Evolutionary conservation across 2,888 invertebrate genomes (phyloP), one percentile per base, ranked within the genome.

Genomic region (Pterostichus madidus): DNA sequence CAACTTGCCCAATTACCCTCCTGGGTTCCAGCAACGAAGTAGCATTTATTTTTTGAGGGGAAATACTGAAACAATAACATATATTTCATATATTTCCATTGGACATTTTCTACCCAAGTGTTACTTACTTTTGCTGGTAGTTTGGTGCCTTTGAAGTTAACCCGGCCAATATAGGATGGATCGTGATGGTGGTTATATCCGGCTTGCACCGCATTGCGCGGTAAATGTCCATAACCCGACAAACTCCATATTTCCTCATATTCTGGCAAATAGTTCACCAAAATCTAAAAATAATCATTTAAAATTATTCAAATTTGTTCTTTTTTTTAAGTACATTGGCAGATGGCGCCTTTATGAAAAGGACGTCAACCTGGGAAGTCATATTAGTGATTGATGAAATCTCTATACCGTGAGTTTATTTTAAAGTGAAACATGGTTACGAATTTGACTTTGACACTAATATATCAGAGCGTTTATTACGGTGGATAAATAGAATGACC

Each of bases 1-100:
- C 68, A 71, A 10, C 68, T 71, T 7, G 68, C 68, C 68, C 68
- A 71, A 44, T 71, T 71, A 2, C 68, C 68, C 17, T 71, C 68
- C 13, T 71, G 68, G 10, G 13, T 44, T 6, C 44, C 44, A 17
- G 68, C 39, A 2, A 71, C 68, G 13, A 71, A 71, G 17, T 71
- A 71, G 46, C 68, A 71, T 44, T 44, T 39, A 71, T 71, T 71
- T 44, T 71, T 71, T n/a, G 68, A 71, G 1, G 68, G 68, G 24
- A 71, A 71, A 71, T 71, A 71, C 68, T 71, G 10, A 71, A 71
- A 44, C 4, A 71, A 32, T 4, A 56, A 24, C 5, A 52, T 52
- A 52, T n/a, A 52, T 52, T 52, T 13, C 13, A 13, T 13, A 13
- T 13, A n/a, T n/a, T n/a, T n/a, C n/a, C n/a, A n/a, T n/a, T n/a